A percentile compares a stretch with the other conserved stretches of the same genome.
phyloP scores from a whole-genome alignment of 2,797 vertebrate species.

The Scarus forsteni region DNA sequence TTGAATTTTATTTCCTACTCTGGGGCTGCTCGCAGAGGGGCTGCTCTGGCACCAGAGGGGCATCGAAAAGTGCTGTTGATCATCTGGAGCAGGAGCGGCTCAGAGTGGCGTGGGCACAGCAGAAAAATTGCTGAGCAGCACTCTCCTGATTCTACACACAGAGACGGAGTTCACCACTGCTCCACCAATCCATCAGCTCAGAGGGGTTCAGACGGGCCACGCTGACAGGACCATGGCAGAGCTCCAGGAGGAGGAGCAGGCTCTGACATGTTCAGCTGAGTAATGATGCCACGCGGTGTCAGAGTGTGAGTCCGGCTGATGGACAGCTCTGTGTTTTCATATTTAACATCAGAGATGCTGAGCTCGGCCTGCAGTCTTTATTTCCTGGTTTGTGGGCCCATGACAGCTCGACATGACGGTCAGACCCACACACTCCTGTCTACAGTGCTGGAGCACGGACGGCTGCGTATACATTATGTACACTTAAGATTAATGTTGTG shows the following conservation, averaged over 20 bases:
- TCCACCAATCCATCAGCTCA: conserved; percentile 2
- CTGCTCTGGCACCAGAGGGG: neutral
- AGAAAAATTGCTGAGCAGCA: conserved; percentile 38
- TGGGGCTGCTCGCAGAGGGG: no score
- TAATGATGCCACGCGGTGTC: neutral
- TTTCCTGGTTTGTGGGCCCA: conserved; percentile 8
- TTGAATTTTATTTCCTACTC: no score
- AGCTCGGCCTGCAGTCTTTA: conserved; percentile 18
- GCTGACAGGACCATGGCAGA: conserved; percentile 7
- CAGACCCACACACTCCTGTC: neutral
- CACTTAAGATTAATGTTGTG: neutral
- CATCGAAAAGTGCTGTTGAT: conserved; percentile 31
- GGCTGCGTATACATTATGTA: neutral
- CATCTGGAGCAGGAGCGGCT: conserved; percentile 19
- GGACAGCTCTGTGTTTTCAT: neutral
- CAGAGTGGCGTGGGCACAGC: neutral
- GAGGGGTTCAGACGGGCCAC: conserved; percentile 16
- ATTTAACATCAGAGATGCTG: conserved; percentile 2
- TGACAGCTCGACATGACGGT: neutral
- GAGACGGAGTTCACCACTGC: conserved; percentile 25
- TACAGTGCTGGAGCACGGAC: neutral
- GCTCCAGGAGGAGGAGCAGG: neutral
- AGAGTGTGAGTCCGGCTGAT: conserved; percentile 7
- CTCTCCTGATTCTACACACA: conserved; percentile 4
- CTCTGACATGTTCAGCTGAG: conserved; percentile 27